Evolutionary conservation across 1,140 invertebrate species (phyloP).

Genomic region (Ericerus pela): DNA sequence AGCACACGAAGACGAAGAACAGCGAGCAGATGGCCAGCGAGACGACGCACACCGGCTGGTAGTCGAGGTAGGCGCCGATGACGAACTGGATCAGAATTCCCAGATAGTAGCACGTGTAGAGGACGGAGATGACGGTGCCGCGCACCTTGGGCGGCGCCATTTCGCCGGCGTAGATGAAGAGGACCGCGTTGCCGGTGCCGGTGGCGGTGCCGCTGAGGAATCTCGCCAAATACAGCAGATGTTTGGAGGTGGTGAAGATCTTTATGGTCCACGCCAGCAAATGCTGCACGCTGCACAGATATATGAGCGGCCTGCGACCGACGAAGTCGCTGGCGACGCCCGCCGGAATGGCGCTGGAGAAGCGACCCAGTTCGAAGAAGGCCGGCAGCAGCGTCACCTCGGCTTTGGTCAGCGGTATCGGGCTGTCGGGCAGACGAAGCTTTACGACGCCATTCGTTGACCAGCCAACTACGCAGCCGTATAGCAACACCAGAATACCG

Average conservation of each 20-base stretch:
- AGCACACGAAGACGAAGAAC: slow-evolving; percentile 49
- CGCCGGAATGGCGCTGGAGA: slow-evolving; percentile 22
- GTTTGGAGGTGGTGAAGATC: slow-evolving; percentile 31
- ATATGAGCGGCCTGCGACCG: slow-evolving; percentile 32
- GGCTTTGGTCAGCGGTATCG: neutral
- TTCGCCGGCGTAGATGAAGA: slow-evolving; percentile 75
- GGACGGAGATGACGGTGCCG: slow-evolving; percentile 45
- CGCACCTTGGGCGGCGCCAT: slow-evolving; percentile 36
- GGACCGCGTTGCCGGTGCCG: slow-evolving; percentile 56
- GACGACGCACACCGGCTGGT: slow-evolving; percentile 46
- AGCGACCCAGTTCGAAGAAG: slow-evolving; percentile 21
- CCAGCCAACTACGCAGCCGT: slow-evolving; percentile 1
- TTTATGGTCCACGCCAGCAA: slow-evolving; percentile 47
- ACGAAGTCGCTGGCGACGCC: slow-evolving; percentile 20
- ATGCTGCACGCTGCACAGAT: slow-evolving; percentile 59
- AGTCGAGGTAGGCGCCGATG: slow-evolving; percentile 55
- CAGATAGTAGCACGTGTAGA: slow-evolving; percentile 60
- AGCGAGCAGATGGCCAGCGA: slow-evolving; percentile 42
- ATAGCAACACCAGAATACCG: neutral
- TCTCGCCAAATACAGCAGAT: slow-evolving; percentile 37
- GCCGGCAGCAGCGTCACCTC: slow-evolving; percentile 20
- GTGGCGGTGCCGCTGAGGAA: slow-evolving; percentile 44
- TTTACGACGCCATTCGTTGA: neutral
- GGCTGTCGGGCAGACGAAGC: neutral
- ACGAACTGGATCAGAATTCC: slow-evolving; percentile 63